Conservation (phyloP, 1,140 invertebrate genomes). For the Drosophila biarmipes region DNA sequence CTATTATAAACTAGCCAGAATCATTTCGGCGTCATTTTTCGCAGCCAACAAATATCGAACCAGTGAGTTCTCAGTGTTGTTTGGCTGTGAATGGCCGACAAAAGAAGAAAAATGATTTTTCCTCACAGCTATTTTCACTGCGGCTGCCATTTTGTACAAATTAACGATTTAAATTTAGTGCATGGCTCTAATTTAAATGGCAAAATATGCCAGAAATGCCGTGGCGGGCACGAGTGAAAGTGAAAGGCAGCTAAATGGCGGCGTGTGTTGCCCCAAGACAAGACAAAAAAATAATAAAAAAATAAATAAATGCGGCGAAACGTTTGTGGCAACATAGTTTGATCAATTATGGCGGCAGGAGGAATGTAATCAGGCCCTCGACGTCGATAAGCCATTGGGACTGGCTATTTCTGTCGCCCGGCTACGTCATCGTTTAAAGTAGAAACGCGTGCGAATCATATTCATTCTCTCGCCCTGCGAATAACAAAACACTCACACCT, state of each 20-base stretch:
- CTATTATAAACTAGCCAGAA: constrained; percentile 44
- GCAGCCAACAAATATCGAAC: constrained; percentile 53
- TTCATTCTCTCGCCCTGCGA: constrained; percentile 15
- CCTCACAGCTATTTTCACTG: constrained; percentile 49
- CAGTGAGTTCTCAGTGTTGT: constrained; percentile 39
- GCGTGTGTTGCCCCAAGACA: constrained; percentile 28
- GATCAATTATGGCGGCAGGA: constrained; percentile 65
- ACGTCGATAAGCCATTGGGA: constrained; percentile 31
- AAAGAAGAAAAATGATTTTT: constrained; percentile 47
- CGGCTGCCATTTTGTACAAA: constrained; percentile 68
- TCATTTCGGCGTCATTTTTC: constrained; percentile 65
- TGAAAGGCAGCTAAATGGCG: constrained; percentile 49
- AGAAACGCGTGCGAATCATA: constrained; percentile 51
- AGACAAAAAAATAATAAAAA: background rate
- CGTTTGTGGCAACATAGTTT: constrained; percentile 46
- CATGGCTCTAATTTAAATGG: constrained; percentile 68
- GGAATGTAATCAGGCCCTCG: constrained; percentile 55
- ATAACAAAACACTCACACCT: constrained; percentile 57
- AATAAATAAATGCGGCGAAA: constrained; percentile 11
- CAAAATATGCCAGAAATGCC: constrained; percentile 74
- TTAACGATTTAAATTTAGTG: constrained; percentile 77
- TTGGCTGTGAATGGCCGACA: constrained; percentile 16
- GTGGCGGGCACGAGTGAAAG: constrained; percentile 52
- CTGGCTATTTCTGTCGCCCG: constrained; percentile 51
- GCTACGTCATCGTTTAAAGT: constrained; percentile 64